Conservation (phyloP, 2,113 vertebrate species). For the Rhombomys opimus region DNA sequence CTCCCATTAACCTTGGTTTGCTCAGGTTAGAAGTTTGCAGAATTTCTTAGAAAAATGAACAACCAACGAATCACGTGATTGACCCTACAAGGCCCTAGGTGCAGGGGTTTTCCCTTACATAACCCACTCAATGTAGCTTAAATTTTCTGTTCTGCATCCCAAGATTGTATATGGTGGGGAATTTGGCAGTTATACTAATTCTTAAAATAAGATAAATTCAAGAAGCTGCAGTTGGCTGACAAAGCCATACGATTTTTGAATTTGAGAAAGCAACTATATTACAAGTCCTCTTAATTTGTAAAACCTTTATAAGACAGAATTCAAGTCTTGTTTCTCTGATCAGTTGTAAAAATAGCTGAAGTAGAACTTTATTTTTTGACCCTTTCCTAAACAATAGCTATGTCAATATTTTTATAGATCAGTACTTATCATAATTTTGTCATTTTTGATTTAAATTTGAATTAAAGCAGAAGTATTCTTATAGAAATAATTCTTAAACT, state of each 20-base stretch:
- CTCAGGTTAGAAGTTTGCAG: background rate
- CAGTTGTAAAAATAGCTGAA: too few species aligned
- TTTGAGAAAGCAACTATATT: background rate
- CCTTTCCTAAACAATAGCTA: background rate
- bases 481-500: background rate
- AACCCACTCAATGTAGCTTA: background rate
- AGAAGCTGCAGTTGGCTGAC: background rate
- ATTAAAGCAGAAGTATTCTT: background rate
- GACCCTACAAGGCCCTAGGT: background rate
- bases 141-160: background rate
- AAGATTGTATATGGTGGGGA: background rate
- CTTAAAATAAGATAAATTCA: background rate
- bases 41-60: background rate
- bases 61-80: background rate
- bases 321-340: background rate
- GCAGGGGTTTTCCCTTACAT: background rate
- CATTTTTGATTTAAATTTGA: background rate
- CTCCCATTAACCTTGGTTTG: background rate
- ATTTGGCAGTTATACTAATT: background rate
- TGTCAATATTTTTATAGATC: background rate
- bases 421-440: background rate
- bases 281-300: background rate
- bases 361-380: background rate
- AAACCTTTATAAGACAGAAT: background rate
- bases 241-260: background rate